Evolutionary conservation across 2,888 invertebrate species (phyloP).

Genomic region (Spilosoma lubricipeda): DNA sequence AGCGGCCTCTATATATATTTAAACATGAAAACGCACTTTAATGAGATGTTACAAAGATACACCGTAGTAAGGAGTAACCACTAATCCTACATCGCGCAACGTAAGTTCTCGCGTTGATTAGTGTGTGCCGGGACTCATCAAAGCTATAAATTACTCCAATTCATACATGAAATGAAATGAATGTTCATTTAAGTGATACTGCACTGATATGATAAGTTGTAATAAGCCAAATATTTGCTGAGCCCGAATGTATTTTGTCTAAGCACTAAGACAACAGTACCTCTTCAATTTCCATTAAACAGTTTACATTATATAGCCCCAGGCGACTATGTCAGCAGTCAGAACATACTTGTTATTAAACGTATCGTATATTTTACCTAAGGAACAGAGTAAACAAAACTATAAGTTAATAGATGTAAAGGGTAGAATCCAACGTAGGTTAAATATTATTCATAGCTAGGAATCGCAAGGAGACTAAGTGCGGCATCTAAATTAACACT

Average conservation of each 20-base stretch:
- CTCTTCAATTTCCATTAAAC: background rate
- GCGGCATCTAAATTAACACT: too few relatives aligned
- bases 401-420: slow-evolving; percentile 39
- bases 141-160: background rate
- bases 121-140: background rate
- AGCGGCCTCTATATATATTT: too few relatives aligned
- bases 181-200: background rate
- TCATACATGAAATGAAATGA: too few relatives aligned
- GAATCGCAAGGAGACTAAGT: too few relatives aligned
- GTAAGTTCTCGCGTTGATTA: background rate
- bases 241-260: background rate
- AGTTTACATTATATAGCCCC: background rate
- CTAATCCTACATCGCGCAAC: background rate
- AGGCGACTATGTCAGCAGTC: background rate
- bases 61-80: background rate
- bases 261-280: background rate
- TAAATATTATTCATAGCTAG: too few relatives aligned
- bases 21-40: too few relatives aligned
- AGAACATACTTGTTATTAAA: background rate
- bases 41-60: too few relatives aligned
- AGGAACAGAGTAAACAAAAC: slow-evolving; percentile 42
- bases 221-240: too few relatives aligned
- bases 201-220: background rate
- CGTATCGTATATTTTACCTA: slow-evolving; percentile 34
- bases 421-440: slow-evolving; percentile 25